Base-by-base conservation (phyloP, 1,140 invertebrate genomes). In the Atta texana region DNA sequence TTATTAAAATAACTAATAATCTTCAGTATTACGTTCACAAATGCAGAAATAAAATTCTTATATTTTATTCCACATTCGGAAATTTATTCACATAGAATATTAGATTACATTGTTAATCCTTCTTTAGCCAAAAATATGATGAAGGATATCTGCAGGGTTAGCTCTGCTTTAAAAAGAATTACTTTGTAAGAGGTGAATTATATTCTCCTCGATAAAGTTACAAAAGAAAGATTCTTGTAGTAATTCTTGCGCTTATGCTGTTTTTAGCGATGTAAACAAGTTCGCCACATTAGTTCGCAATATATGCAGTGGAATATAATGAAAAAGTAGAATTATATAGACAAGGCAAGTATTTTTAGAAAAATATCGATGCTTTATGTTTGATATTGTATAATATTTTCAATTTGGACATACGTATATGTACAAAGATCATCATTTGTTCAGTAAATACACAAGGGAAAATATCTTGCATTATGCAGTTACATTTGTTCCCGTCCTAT, bases 211-310 rank as follows among this genome's bases (percentile, higher is more conserved):
- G 49, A 75, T 75, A 63, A 51, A 75, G 44, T 59, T 82, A n/a
- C n/a, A 49, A 82, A 81, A 82, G 53, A 74, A 82, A 82, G n/a
- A 63, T 61, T 75, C 80, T 74, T 81, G 31, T 18, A 57, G n/a
- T 75, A 74, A 75, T 84, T 75, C 39, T 44, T 75, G 21, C 39
- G 69, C 55, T 82, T 72, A 82, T 28, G 68, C 69, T 74, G 53
- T 61, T 82, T 82, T 82, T 84, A 84, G 72, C 72, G 69, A 84
- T 34, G 69, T 84, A 84, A 84, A 84, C 80, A 84, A 75, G 69
- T 74, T 75, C 71, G 18, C 80, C 44, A 84, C 55, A 49, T 84
- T 75, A 75, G 39, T 75, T 75, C 55, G 24, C 80, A 49, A 72
- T 39, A 7, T 39, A 49, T 49, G 53, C 44, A 44, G 51, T n/a